phyloP scores from a whole-genome alignment of 2,888 invertebrate species.

The Mesorhabditis spiculigera region DNA sequence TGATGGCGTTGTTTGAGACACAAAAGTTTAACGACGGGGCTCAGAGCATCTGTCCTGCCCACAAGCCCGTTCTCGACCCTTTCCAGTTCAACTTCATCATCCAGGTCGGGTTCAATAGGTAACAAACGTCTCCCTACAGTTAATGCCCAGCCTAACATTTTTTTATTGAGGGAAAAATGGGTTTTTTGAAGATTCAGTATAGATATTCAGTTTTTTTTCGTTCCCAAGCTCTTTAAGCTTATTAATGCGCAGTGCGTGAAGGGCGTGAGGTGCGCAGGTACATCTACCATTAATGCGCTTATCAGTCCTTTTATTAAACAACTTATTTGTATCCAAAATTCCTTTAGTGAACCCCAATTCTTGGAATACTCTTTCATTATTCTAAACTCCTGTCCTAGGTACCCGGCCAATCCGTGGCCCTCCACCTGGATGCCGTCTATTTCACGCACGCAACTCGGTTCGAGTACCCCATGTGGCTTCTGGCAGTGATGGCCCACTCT shows the following conservation, averaged over 20 bases:
- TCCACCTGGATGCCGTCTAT: slow-evolving; percentile 16
- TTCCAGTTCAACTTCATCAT: slow-evolving; percentile 20
- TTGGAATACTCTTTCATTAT: too few relatives aligned
- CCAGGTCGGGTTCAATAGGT: slow-evolving; percentile 9
- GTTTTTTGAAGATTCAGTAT: background rate
- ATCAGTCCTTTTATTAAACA: too few relatives aligned
- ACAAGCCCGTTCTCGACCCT: slow-evolving; percentile 13
- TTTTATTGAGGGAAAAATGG: background rate
- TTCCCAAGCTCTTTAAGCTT: too few relatives aligned
- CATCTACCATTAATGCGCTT: too few relatives aligned
- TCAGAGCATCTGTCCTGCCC: slow-evolving; percentile 10
- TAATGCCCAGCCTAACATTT: background rate
- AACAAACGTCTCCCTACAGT: too few relatives aligned
- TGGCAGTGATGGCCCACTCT: slow-evolving; percentile 14
- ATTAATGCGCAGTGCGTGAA: too few relatives aligned
- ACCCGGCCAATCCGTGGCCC: slow-evolving; percentile 15
- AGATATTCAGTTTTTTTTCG: too few relatives aligned
- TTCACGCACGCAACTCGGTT: slow-evolving; percentile 16
- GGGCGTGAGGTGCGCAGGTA: too few relatives aligned
- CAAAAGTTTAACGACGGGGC: slow-evolving; percentile 5
- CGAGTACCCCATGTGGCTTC: slow-evolving; percentile 20
- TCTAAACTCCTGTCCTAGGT: slow-evolving; percentile 5
- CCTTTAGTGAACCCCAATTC: too few relatives aligned
- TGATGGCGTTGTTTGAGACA: slow-evolving; percentile 9
- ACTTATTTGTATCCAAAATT: too few relatives aligned